phyloP scores from a whole-genome alignment of 2,797 vertebrate genomes.

The Chloroceryle amazona region DNA sequence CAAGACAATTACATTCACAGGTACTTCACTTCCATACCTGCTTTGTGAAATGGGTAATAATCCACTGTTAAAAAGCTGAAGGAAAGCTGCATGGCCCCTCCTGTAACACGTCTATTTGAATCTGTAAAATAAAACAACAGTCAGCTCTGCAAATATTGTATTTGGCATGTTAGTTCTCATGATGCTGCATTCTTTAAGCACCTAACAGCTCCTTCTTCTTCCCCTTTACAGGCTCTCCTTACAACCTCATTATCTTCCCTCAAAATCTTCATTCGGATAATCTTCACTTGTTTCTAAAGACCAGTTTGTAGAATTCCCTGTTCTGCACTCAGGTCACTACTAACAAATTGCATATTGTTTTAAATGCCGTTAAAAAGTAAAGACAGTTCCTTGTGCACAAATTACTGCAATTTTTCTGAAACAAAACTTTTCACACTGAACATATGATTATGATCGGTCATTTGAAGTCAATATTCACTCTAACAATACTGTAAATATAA shows the following conservation, averaged over 20 bases:
- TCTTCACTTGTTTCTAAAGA: not conserved
- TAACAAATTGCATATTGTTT: not conserved
- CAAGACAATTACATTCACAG: not conserved
- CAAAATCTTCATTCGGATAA: not conserved
- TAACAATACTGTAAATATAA: not conserved
- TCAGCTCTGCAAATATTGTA: not conserved
- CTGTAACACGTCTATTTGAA: conserved; percentile 89
- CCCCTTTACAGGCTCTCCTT: not conserved
- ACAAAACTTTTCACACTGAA: not conserved
- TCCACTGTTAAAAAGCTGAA: conserved; percentile 95
- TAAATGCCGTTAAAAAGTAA: not conserved
- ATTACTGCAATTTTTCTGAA: not conserved
- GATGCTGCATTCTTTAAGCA: not conserved
- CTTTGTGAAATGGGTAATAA: conserved; percentile 97
- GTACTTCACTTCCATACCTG: conserved; percentile 83
- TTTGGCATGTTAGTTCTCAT: not conserved
- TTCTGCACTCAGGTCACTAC: not conserved
- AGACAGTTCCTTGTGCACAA: not conserved
- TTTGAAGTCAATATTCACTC: not conserved
- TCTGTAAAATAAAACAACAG: conserved; percentile 78
- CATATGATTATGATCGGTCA: not conserved
- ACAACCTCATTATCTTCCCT: not conserved
- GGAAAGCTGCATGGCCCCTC: conserved; percentile 98
- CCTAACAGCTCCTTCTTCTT: not conserved
- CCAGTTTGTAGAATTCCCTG: not conserved